These are phyloP conservation scores for Eudemis profundana DNA, from an alignment of 2,888 invertebrate genomes.

Conservation along the genomic window DNA sequence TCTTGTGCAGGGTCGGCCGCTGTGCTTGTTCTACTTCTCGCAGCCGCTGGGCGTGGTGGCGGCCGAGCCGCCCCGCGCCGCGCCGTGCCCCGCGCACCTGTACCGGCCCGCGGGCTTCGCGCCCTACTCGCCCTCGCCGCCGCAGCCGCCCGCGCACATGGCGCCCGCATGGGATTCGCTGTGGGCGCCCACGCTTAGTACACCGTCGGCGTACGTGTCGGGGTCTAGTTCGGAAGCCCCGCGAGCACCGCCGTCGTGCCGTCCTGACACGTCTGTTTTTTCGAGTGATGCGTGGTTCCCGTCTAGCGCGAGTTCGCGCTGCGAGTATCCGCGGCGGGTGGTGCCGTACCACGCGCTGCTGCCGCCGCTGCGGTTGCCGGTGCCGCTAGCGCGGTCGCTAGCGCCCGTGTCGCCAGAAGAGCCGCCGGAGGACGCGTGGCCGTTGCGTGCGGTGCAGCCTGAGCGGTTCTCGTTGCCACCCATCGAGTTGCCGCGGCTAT, in stretches of 20 bases:
- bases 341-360: constrained; percentile 64
- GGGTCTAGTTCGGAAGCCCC: constrained; percentile 44
- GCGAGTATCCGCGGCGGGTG: constrained; percentile 56
- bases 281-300: constrained; percentile 67
- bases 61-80: constrained; percentile 69
- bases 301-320: constrained; percentile 57
- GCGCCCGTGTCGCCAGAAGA: constrained; percentile 57
- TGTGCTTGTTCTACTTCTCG: constrained; percentile 85
- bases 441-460: constrained; percentile 54
- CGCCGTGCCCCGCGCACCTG: constrained; percentile 47
- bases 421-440: constrained; percentile 54
- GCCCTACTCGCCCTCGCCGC: constrained; percentile 51
- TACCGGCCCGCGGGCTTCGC: constrained; percentile 46
- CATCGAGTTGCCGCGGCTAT: constrained; percentile 59
- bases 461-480: constrained; percentile 56
- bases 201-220: constrained; percentile 52
- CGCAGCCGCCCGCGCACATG: constrained; percentile 59
- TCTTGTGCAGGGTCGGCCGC: constrained; percentile 72
- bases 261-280: constrained; percentile 64
- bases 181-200: constrained; percentile 28
- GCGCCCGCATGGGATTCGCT: constrained; percentile 50
- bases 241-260: constrained; percentile 51
- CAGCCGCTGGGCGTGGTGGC: constrained; percentile 84
- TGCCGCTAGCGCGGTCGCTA: constrained; percentile 53
- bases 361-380: constrained; percentile 71